These are phyloP conservation scores for Ectropis crepuscularia DNA, from an alignment of 2,888 invertebrate species.

Conservation along the genomic window DNA sequence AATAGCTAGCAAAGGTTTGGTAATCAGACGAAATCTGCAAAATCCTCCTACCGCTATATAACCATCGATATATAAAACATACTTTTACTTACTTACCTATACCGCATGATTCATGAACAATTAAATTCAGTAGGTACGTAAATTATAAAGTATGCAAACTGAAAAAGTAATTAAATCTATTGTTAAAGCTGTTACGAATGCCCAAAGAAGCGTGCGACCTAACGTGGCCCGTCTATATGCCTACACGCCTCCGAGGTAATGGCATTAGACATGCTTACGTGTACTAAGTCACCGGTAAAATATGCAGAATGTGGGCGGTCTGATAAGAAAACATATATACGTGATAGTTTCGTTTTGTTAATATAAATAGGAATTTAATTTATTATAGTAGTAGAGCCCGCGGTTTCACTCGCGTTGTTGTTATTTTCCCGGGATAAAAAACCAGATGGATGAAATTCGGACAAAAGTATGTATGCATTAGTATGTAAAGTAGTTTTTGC, in stretches of 20 bases:
- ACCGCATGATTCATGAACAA: background rate
- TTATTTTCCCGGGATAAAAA: too few relatives aligned
- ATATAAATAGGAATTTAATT: too few relatives aligned
- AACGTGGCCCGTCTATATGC: slow-evolving; percentile 28
- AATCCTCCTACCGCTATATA: too few relatives aligned
- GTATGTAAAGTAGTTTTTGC: too few relatives aligned
- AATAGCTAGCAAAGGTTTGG: too few relatives aligned
- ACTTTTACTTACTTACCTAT: background rate
- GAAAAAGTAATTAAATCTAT: slow-evolving; percentile 12
- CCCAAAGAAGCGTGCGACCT: slow-evolving; percentile 20
- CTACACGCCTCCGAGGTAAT: slow-evolving; percentile 29
- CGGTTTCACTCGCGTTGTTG: too few relatives aligned
- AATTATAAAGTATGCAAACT: background rate
- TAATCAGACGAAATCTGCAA: too few relatives aligned
- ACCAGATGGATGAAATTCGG: too few relatives aligned
- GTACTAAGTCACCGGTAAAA: slow-evolving; percentile 7
- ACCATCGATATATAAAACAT: too few relatives aligned
- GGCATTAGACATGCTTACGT: slow-evolving; percentile 41
- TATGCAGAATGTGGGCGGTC: background rate
- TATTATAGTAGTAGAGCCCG: too few relatives aligned
- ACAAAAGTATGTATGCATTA: too few relatives aligned
- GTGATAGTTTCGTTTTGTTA: background rate
- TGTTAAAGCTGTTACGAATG: slow-evolving; percentile 16
- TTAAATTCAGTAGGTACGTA: background rate
- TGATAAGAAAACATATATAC: background rate